Conservation (phyloP, 35 echinoderm and acorn worm species). For the Stichopus chloronotus region DNA sequence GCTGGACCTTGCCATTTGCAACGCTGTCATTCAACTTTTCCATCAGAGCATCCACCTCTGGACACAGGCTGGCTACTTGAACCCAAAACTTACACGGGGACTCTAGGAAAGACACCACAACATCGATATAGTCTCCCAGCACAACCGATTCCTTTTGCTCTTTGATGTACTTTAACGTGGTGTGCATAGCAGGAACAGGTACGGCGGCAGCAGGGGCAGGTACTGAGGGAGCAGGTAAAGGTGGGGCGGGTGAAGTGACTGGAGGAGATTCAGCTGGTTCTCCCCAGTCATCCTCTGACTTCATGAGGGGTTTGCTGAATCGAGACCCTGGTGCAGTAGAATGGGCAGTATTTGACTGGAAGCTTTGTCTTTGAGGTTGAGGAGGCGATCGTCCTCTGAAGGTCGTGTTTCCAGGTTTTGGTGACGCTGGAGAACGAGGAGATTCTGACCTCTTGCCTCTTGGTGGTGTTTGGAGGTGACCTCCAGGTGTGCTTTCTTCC, state of each 20-base stretch:
- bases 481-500: not conserved
- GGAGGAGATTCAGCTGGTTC: not conserved
- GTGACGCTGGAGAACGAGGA: conserved; percentile 10
- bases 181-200: not conserved
- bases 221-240: not conserved
- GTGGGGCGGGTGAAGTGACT: not conserved
- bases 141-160: conserved; percentile 32
- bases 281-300: not conserved
- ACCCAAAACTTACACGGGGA: conserved; percentile 50
- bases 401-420: not conserved
- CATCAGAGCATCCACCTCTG: conserved; percentile 37
- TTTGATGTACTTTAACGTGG: conserved; percentile 3
- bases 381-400: not conserved
- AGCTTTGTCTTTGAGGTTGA: conserved; percentile 27
- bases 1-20: conserved; percentile 23
- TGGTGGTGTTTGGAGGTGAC: conserved; percentile 21
- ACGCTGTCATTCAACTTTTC: conserved; percentile 22
- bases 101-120: conserved; percentile 20
- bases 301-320: not conserved
- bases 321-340: not conserved
- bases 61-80: conserved; percentile 8
- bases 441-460: conserved; percentile 26
- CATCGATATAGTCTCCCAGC: conserved; percentile 35
- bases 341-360: not conserved
- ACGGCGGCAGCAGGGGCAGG: not conserved